Conservation (phyloP, 2,888 invertebrate genomes). For the Sylvicola fuscatus region DNA sequence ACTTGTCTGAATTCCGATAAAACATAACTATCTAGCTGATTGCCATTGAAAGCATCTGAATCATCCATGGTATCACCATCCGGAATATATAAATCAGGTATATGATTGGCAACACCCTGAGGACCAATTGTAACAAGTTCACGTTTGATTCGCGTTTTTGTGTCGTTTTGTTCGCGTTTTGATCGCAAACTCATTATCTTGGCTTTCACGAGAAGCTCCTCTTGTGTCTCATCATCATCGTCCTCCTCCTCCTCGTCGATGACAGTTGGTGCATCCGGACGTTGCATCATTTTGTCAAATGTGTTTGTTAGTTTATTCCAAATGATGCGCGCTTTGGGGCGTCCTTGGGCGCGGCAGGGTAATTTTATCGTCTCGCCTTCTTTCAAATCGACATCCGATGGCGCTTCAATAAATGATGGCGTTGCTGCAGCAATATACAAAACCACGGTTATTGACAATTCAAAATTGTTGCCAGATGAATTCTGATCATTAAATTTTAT, state of each 20-base stretch:
- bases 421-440: constrained; percentile 8
- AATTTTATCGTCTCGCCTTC: constrained; percentile 12
- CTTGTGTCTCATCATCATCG: constrained; percentile 24
- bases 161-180: constrained; percentile 7
- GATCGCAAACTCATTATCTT: constrained; percentile 14
- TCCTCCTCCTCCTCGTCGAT: too few relatives aligned
- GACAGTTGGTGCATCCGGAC: too few relatives aligned
- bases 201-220: constrained; percentile 11
- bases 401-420: constrained; percentile 13
- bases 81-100: constrained; percentile 3
- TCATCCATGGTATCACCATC: neutral
- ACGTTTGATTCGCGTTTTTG: neutral
- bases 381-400: constrained; percentile 11
- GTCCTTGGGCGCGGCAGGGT: constrained; percentile 13
- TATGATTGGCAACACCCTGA: constrained; percentile 1
- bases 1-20: constrained; percentile 5
- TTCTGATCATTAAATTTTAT: neutral
- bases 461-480: neutral
- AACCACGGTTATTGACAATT: neutral
- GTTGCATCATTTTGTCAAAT: too few relatives aligned
- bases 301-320: constrained; percentile 3
- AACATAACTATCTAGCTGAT: constrained; percentile 1
- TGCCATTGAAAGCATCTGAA: neutral
- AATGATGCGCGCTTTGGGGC: constrained; percentile 4
- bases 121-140: too few relatives aligned